Base-by-base conservation (phyloP, 2,888 invertebrate genomes). In the Sphecodes monilicornis region DNA sequence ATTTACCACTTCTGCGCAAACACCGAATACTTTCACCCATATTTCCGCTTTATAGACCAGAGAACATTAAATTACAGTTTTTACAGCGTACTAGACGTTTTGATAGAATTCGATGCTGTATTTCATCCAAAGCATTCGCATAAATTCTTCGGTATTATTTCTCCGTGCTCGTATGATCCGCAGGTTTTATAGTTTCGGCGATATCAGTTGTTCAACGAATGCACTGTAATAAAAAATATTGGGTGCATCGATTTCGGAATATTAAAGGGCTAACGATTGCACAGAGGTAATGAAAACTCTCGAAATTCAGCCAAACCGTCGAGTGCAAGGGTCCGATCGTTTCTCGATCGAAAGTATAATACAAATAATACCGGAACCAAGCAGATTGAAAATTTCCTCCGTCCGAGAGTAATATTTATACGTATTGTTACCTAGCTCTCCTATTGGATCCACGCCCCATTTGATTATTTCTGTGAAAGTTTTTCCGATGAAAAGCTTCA, bases 341-440 rank as follows among this genome's bases (percentile, higher is more conserved):
- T 29, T 3, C 29, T 22, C 50, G 60, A 64, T 64, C 71, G 72
- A 43, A 79, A 43, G 71, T 26, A 43, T 39, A 26, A 26, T 26
- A 43, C 46, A 26, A 26, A 64, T 50, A 26, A 29, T 50, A 50
- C 11, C n/a, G 43, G 3, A 10, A 43, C 43, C 43, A 29, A 50
- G 71, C 76, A 68, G 76, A 80, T 57, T 72, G 82, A 80, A 80
- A 83, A 80, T 57, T 72, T 57, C 8, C 43, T 3, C 26, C 22
- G 16, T 1, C 26, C 57, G 41, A 69, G 43, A 29, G 46, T 39
- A 41, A 54, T 80, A 71, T 80, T 39, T 76, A 57, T 36, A 66
- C 66, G 71, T 50, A 69, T 54, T 68, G 76, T 54, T 22, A 29
- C 29, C 39, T 68, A 68, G 69, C 57, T 66, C 43, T 57, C n/a